A percentile compares a stretch with the other conserved stretches of the same genome.
These are phyloP conservation scores for Crocallis elinguaria DNA, from an alignment of 2,888 invertebrate species.

Conservation along the genomic window DNA sequence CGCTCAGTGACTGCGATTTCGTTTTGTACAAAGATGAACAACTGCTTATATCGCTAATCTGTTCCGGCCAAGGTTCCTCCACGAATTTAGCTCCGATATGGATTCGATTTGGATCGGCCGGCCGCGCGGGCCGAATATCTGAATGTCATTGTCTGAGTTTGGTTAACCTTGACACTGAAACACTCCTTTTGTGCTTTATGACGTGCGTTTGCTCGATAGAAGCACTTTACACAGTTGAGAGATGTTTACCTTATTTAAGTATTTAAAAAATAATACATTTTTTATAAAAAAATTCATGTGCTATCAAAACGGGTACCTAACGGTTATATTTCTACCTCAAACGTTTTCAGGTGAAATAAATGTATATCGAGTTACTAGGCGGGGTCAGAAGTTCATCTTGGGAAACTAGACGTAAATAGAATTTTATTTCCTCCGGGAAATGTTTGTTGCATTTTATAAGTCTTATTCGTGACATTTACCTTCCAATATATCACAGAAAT, in stretches of 20 bases:
- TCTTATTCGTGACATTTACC: conserved; percentile 6
- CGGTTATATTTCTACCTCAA: neutral
- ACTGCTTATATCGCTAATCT: conserved; percentile 1
- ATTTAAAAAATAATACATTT: no score
- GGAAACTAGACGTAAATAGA: conserved; percentile 10
- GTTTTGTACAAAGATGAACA: neutral
- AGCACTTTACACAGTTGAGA: no score
- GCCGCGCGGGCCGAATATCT: conserved; percentile 9
- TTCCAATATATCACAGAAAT: conserved; percentile 23
- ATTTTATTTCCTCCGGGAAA: conserved; percentile 6
- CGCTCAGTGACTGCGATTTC: neutral
- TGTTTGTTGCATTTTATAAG: conserved; percentile 6
- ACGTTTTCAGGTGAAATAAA: neutral
- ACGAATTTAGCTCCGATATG: conserved; percentile 15
- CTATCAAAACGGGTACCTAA: neutral
- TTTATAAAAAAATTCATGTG: neutral
- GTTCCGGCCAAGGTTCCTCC: conserved; percentile 25
- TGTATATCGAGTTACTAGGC: neutral
- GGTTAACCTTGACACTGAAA: conserved; percentile 17
- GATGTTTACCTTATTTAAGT: no score
- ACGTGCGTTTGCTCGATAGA: no score
- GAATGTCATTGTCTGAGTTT: conserved; percentile 11
- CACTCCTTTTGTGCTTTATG: neutral
- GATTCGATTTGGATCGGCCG: conserved; percentile 9
- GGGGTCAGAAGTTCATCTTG: conserved; percentile 9